Evolutionary conservation across 2,888 invertebrate species (phyloP).

Genomic region (Therioaphis trifolii): DNA sequence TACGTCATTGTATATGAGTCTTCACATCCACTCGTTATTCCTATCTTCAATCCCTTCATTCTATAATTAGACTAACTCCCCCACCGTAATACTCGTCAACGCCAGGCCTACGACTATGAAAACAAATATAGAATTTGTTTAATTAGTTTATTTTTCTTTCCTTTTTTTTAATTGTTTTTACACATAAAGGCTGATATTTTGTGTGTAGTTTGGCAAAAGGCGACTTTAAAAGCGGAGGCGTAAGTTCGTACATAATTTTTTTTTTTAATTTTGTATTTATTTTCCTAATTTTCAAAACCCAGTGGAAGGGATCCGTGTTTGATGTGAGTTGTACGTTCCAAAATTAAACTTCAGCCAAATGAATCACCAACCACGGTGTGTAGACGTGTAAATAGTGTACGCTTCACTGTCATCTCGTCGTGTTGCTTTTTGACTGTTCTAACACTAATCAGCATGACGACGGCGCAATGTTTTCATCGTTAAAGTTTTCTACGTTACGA

Average conservation of each 20-base stretch:
- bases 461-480: conserved; percentile 66
- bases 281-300: too few species aligned
- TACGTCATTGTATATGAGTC: conserved; percentile 1
- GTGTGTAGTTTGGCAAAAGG: conserved; percentile 24
- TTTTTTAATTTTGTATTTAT: neutral
- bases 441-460: conserved; percentile 27
- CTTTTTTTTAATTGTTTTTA: conserved; percentile 32
- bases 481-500: conserved; percentile 66
- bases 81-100: conserved; percentile 41
- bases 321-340: conserved; percentile 39
- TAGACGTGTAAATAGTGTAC: neutral
- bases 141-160: conserved; percentile 19
- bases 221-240: conserved; percentile 47
- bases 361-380: conserved; percentile 24
- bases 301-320: conserved; percentile 14
- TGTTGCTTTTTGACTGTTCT: neutral
- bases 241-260: neutral
- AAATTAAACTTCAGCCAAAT: conserved; percentile 59
- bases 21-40: conserved; percentile 27
- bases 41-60: conserved; percentile 48
- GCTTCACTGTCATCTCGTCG: conserved; percentile 13
- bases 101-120: conserved; percentile 5
- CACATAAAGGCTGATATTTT: neutral
- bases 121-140: conserved; percentile 42
- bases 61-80: conserved; percentile 59